phyloP scores from a whole-genome alignment of 2,888 invertebrate genomes.

The Hoplodrina ambigua region DNA sequence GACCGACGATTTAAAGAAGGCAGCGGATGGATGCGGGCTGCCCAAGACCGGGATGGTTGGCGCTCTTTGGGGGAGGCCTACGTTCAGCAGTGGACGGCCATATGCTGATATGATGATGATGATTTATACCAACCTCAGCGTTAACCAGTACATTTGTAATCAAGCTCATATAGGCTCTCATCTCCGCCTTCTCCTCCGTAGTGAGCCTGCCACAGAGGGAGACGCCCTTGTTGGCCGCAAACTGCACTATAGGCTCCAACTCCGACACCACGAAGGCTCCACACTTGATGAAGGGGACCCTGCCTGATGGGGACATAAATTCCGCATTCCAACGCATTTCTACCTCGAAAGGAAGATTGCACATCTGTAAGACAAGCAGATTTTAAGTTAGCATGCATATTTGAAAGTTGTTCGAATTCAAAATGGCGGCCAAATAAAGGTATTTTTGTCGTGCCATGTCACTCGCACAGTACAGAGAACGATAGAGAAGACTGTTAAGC shows the following conservation, averaged over 20 bases:
- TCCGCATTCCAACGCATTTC: conserved; percentile 97
- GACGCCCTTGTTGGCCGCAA: conserved; percentile 96
- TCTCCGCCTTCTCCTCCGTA: conserved; percentile 95
- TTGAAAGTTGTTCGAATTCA: no score
- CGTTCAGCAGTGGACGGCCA: no score
- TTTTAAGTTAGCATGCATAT: not conserved
- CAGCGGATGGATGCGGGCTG: no score
- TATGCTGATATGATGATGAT: no score
- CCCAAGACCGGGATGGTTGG: no score
- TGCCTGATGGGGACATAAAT: conserved; percentile 98
- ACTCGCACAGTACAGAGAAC: no score
- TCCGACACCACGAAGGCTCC: conserved; percentile 97
- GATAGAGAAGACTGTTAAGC: no score
- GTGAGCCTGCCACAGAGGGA: conserved; percentile 93
- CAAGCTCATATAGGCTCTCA: conserved; percentile 98
- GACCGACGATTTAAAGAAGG: no score
- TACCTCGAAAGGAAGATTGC: conserved; percentile 95
- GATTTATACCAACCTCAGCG: conserved; percentile 93
- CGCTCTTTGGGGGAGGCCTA: no score
- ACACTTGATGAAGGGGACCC: conserved; percentile 97
- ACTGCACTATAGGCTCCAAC: conserved; percentile 97
- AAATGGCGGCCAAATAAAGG: no score
- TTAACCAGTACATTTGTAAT: conserved; percentile 97
- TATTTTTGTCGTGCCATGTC: no score
- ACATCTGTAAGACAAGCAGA: conserved; percentile 91